These are phyloP conservation scores for Pilophorus perplexus DNA, from an alignment of 2,888 invertebrate species.

Conservation along the genomic window DNA sequence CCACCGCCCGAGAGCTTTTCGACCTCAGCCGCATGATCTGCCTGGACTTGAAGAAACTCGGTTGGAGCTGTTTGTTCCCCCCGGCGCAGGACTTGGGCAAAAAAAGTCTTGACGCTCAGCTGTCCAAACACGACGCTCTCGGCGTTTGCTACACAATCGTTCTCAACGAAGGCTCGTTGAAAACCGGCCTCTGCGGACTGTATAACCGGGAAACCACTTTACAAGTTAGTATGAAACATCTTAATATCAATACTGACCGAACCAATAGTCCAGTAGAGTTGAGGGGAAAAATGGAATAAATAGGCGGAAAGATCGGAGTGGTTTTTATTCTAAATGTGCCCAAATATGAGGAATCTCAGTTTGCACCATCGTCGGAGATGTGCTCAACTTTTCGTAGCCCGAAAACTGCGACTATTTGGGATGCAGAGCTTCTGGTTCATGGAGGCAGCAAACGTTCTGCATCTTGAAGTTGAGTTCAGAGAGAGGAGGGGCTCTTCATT, in stretches of 20 bases:
- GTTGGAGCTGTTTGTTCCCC: slow-evolving; percentile 53
- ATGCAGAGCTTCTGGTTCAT: too few species aligned
- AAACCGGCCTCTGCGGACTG: slow-evolving; percentile 66
- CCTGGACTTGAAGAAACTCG: slow-evolving; percentile 56
- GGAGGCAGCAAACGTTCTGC: too few species aligned
- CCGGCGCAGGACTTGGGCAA: slow-evolving; percentile 50
- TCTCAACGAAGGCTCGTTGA: slow-evolving; percentile 65
- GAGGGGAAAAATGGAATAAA: too few species aligned
- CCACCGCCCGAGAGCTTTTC: slow-evolving; percentile 54
- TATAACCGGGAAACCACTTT: slow-evolving; percentile 59
- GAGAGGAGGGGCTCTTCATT: too few species aligned
- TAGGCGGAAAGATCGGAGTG: too few species aligned
- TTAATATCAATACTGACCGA: not conserved
- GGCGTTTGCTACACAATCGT: slow-evolving; percentile 73
- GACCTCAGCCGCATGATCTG: slow-evolving; percentile 60
- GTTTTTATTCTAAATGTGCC: too few species aligned
- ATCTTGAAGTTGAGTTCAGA: too few species aligned
- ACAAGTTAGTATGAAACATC: slow-evolving; percentile 55
- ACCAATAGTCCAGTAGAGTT: not conserved
- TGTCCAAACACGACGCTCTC: slow-evolving; percentile 57
- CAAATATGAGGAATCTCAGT: too few species aligned
- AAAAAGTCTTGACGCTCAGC: slow-evolving; percentile 52
- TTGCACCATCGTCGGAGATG: too few species aligned
- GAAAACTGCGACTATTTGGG: too few species aligned
- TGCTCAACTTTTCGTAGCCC: too few species aligned